Base-by-base conservation (phyloP, 1,140 invertebrate genomes). In the Saccostrea echinata region DNA sequence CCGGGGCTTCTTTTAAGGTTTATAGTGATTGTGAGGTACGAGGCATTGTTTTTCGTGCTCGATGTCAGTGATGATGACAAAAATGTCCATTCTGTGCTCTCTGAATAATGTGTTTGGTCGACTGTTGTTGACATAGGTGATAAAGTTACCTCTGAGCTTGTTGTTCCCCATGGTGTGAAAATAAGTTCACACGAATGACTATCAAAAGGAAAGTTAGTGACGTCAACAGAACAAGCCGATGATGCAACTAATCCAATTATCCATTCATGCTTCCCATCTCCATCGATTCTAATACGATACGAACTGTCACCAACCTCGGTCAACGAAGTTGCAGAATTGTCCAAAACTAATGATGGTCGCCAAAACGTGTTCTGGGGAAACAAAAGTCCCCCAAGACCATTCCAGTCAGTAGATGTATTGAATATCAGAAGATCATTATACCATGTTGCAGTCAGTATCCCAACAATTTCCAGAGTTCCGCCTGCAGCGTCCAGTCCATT, bases 151-250 rank as follows among this genome's bases (percentile, higher is more conserved):
- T 89, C 88, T 12, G 43, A 43, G 21, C 11, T 3, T 52, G 27
- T 61, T 43, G 68, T 86, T 43, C 84, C 88, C 33, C 85, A 84
- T n/a, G 82, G 53, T 16, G 84, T 84, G 8, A 89, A 86, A 53
- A 82, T 82, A n/a, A 89, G 83, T 8, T 85, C 83, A 85, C 88
- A 89, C 12, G 85, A 51, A 33, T 89, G 88, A 8, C 61, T 76
- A 51, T 89, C 88, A 61, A 86, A 89, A 13, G 88, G 88, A 82
- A 86, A 89, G 12, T 84, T 57, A 24, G 84, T 64, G n/a, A 87
- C 68, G 64, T 89, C 83, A 13, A 89, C 88, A 80, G 85, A 86
- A 51, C 88, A 89, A 8, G 84, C 85, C 8, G 85, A 80, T 33
- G 85, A 30, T 0, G 85, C 18, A 13, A 89, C 85, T 57, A 89